Base-by-base conservation (phyloP, 2,888 invertebrate species). In the Ichneumoninae sp. region DNA sequence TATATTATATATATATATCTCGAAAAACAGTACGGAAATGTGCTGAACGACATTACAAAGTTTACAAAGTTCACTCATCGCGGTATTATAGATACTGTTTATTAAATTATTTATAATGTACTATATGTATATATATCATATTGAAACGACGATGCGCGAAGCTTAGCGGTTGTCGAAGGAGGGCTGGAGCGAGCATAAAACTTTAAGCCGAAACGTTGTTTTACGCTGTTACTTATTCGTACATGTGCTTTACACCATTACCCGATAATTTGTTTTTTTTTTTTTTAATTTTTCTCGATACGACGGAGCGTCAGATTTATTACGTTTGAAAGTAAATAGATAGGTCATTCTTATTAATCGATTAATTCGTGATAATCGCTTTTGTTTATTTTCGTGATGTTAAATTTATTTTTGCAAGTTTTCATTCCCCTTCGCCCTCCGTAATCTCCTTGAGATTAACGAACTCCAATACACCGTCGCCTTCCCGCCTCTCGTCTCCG, bases 401-500 rank as follows among this genome's bases (percentile, higher is more conserved):
- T 3, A 47, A 50, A 30, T 30, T 3, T n/a, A 26, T 13, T 30
- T n/a, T 6, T 3, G 26, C 3, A 5, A 3, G 47, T 50, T 69
- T 30, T 36, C 1, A 8, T 6, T 33, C 0, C 33, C 0, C 98
- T 91, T 98, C 98, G 33, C 97, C 97, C 94, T 98, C 97, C 10
- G 96, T 96, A 90, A 98, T 96, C 94, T 99, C 98, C 93, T 99
- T 99, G 82, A 99, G 95, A 92, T 97, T 98, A 3, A 99, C 93
- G 74, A 99, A 95, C 94, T 99, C 99, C 91, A 99, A 94, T 74
- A 96, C 95, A n/a, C 98, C 98, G 88, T 95, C 33, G 33, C 33
- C 33, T 33, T 33, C 33, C 33, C 95, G 13, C 98, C 98, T 93
- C 97, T 98, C 0, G 98, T 97, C 91, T 98, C 98, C 50, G 97